Conservation (phyloP, 2,888 invertebrate genomes). For the Seira ritae region DNA sequence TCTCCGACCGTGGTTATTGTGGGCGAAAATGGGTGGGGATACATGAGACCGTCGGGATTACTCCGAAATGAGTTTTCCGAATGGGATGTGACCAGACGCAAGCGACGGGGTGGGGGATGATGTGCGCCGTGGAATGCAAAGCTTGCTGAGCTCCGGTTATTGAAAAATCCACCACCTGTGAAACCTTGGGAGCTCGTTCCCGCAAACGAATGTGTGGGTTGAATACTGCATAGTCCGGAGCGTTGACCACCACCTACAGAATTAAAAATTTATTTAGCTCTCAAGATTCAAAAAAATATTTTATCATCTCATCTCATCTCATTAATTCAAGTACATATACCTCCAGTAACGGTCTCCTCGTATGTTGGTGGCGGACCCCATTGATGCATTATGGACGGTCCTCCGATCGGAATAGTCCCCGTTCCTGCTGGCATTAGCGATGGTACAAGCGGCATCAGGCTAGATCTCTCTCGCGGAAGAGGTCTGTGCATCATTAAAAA, state of each 20-base stretch:
- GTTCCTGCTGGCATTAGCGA: constrained; percentile 44
- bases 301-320: too few relatives aligned
- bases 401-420: constrained; percentile 46
- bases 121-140: constrained; percentile 48
- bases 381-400: constrained; percentile 42
- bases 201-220: constrained; percentile 51
- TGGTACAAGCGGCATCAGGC: constrained; percentile 68
- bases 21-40: constrained; percentile 69
- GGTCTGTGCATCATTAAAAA: constrained; percentile 54
- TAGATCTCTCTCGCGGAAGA: constrained; percentile 69
- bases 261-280: neutral
- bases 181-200: constrained; percentile 45
- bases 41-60: constrained; percentile 49
- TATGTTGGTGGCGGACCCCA: constrained; percentile 73
- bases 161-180: constrained; percentile 44
- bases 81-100: constrained; percentile 53
- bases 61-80: constrained; percentile 55
- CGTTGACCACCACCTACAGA: constrained; percentile 16
- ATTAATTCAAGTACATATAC: too few relatives aligned
- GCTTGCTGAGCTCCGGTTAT: constrained; percentile 50
- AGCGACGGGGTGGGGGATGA: constrained; percentile 24
- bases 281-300: too few relatives aligned
- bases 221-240: constrained; percentile 35
- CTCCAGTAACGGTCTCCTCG: constrained; percentile 31
- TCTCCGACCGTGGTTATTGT: constrained; percentile 67